Conservation (phyloP, 2,113 vertebrate species). For the Meriones unguiculatus region DNA sequence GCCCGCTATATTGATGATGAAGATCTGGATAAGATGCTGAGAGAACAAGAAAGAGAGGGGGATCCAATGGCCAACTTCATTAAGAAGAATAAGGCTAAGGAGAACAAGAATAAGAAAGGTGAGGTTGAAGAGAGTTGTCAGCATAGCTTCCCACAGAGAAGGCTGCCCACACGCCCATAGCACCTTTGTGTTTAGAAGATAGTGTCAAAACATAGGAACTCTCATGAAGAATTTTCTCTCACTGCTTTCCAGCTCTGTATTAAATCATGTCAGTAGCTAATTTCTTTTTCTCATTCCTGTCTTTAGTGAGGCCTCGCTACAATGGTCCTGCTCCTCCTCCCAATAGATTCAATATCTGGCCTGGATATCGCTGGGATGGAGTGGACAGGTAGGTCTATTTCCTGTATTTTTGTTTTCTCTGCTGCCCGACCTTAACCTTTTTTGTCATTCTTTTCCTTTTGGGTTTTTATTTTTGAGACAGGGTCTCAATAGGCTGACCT, state of each 20-base stretch:
- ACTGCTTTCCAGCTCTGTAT: background rate
- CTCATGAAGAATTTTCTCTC: background rate
- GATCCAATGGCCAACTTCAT: slow-evolving; percentile 97
- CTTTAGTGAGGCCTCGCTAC: slow-evolving; percentile 92
- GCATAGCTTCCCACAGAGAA: background rate
- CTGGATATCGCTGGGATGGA: slow-evolving; percentile 98
- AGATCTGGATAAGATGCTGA: slow-evolving; percentile 95
- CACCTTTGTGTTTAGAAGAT: slow-evolving; percentile 21
- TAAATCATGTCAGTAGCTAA: background rate
- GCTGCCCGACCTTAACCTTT: background rate
- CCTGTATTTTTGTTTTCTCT: slow-evolving; percentile 13
- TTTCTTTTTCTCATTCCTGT: slow-evolving; percentile 22
- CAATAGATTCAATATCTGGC: slow-evolving; percentile 96
- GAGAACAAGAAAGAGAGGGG: slow-evolving; percentile 95
- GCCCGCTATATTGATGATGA: slow-evolving; percentile 94
- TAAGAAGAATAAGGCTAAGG: slow-evolving; percentile 92
- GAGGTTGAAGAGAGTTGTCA: slow-evolving; percentile 35
- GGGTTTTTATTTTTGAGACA: background rate
- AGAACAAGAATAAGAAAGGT: slow-evolving; percentile 89
- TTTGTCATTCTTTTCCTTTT: background rate
- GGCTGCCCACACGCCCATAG: background rate
- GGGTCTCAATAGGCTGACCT: background rate
- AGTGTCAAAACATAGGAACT: background rate
- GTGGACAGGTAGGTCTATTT: slow-evolving; percentile 92
- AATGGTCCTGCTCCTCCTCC: slow-evolving; percentile 94